Evolutionary conservation across 1,140 invertebrate species (phyloP).

Genomic region (Drosophila equinoxialis): DNA sequence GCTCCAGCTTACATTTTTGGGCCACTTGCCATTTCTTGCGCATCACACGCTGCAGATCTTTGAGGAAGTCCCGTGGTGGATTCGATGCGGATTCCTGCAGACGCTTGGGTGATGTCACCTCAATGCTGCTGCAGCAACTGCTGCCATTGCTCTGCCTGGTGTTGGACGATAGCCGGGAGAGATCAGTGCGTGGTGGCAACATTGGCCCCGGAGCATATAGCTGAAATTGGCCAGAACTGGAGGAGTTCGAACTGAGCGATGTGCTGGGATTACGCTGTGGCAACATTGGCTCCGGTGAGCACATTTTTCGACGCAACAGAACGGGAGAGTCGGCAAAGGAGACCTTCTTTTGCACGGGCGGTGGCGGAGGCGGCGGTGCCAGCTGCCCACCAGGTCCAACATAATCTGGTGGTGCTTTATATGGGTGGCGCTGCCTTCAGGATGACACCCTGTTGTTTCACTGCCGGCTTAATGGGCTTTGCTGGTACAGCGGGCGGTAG

Average conservation of each 20-base stretch:
- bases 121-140: slow-evolving; percentile 45
- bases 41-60: slow-evolving; percentile 95
- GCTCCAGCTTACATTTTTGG: slow-evolving; percentile 94
- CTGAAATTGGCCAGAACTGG: slow-evolving; percentile 42
- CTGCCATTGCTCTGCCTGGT: slow-evolving; percentile 60
- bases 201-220: slow-evolving; percentile 84
- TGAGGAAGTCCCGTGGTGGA: slow-evolving; percentile 92
- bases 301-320: slow-evolving; percentile 79
- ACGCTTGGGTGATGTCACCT: slow-evolving; percentile 87
- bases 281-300: slow-evolving; percentile 73
- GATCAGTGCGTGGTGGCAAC: slow-evolving; percentile 89
- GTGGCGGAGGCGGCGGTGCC: slow-evolving; percentile 48
- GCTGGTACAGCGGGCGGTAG: slow-evolving; percentile 75
- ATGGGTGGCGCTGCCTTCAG: slow-evolving; percentile 78
- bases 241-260: slow-evolving; percentile 47
- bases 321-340: slow-evolving; percentile 82
- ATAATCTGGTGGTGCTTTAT: slow-evolving; percentile 82
- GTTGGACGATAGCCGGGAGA: slow-evolving; percentile 84
- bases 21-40: slow-evolving; percentile 97
- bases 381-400: slow-evolving; percentile 53
- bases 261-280: slow-evolving; percentile 58
- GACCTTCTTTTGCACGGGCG: slow-evolving; percentile 73
- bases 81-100: slow-evolving; percentile 88
- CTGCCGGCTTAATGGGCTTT: slow-evolving; percentile 77
- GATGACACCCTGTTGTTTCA: slow-evolving; percentile 58